A percentile compares a stretch with the other conserved stretches of the same genome.
These are phyloP conservation scores for Sebastes trivittatus DNA, from an alignment of 2,797 vertebrate species.

Conservation along the genomic window DNA sequence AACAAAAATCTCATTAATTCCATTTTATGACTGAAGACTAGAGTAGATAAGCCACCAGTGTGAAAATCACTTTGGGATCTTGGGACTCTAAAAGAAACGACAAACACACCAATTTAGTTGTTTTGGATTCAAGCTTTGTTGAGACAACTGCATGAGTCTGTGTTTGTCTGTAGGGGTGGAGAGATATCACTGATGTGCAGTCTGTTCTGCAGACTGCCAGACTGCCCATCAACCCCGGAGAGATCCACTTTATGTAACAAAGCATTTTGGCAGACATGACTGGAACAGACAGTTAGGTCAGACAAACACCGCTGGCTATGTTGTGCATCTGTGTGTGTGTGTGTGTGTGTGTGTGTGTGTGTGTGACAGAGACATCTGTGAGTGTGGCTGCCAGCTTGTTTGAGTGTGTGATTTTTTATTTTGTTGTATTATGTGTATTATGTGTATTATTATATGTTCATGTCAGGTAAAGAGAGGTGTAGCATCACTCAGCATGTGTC, in stretches of 20 bases:
- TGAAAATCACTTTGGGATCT: conserved; percentile 20
- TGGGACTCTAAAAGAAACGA: background rate
- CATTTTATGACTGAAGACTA: background rate
- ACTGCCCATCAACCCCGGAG: conserved; percentile 55
- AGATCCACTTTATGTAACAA: conserved; percentile 68
- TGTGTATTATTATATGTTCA: conserved; percentile 3
- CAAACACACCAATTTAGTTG: background rate
- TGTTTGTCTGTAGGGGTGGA: conserved; percentile 38
- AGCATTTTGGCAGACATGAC: conserved; percentile 68
- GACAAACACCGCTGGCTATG: conserved; percentile 50
- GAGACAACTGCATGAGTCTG: conserved; percentile 24
- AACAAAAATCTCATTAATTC: background rate
- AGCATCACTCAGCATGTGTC: conserved; percentile 14
- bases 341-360: conserved; percentile 18
- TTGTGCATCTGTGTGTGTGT: conserved; percentile 16
- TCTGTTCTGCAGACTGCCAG: conserved; percentile 40
- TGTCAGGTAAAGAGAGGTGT: conserved; percentile 14
- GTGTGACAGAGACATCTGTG: background rate
- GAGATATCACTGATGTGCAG: conserved; percentile 49
- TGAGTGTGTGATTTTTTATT: background rate
- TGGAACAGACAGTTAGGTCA: conserved; percentile 66
- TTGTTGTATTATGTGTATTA: background rate
- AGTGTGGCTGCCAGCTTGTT: conserved; percentile 6
- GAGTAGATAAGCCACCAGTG: background rate
- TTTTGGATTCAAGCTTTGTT: conserved; percentile 15